A percentile compares a stretch with the other conserved stretches of the same genome.
Evolutionary conservation across 1,140 invertebrate genomes (phyloP).

Genomic region (Hypsibius dujardini): DNA sequence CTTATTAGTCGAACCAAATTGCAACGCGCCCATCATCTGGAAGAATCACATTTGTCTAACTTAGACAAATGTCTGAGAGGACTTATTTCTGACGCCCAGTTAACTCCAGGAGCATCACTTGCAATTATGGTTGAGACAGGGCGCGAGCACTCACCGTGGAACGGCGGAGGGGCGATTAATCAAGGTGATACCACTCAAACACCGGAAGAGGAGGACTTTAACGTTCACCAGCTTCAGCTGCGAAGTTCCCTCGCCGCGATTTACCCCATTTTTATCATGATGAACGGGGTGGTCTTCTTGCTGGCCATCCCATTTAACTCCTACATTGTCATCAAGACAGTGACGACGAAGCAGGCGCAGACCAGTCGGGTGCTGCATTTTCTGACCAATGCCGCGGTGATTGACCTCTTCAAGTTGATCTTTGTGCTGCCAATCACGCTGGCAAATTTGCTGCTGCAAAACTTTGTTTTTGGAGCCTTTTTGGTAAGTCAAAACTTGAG

Average conservation of each 20-base stretch:
- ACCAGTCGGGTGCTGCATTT: neutral
- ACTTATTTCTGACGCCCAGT: no score
- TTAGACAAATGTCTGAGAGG: no score
- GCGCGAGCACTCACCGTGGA: no score
- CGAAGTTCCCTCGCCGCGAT: neutral
- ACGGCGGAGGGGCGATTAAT: no score
- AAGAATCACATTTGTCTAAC: no score
- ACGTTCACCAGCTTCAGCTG: neutral
- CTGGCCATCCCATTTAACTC: neutral
- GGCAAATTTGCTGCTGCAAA: constrained; percentile 6
- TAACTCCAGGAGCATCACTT: no score
- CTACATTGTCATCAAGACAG: neutral
- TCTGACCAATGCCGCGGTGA: neutral
- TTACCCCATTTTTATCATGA: constrained; percentile 1
- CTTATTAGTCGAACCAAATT: no score
- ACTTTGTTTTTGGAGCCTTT: constrained; percentile 5
- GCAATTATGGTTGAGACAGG: no score
- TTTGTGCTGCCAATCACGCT: neutral
- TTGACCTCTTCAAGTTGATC: constrained; percentile 1
- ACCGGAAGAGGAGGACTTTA: no score
- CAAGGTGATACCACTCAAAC: no score
- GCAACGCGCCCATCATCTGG: no score
- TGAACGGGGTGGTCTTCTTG: neutral
- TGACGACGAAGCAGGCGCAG: neutral
- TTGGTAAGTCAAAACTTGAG: neutral